Evolutionary conservation across 2,113 vertebrate genomes (phyloP).

Genomic region (Bos javanicus): DNA sequence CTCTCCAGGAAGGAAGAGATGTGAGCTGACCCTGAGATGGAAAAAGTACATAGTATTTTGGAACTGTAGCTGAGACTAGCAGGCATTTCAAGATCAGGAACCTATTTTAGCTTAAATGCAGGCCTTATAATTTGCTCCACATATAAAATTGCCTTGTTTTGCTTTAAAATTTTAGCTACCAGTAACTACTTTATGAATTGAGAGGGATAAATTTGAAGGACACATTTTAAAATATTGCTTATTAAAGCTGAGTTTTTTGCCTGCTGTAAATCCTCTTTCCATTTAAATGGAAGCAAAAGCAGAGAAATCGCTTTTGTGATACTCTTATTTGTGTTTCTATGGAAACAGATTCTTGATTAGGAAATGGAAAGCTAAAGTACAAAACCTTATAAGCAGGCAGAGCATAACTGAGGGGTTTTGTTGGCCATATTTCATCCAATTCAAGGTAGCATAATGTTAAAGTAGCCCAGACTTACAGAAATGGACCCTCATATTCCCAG

Average conservation of each 20-base stretch:
- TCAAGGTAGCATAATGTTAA: not conserved
- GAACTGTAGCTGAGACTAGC: not conserved
- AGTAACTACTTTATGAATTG: conserved; percentile 27
- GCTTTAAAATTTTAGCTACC: conserved; percentile 20
- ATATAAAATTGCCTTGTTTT: conserved; percentile 51
- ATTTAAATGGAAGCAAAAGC: conserved; percentile 60
- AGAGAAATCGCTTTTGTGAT: conserved; percentile 54
- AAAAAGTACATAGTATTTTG: not conserved
- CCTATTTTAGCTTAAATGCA: not conserved
- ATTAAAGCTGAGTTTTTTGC: conserved; percentile 22
- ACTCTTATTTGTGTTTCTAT: conserved; percentile 61
- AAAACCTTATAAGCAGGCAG: not conserved
- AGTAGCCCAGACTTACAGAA: not conserved
- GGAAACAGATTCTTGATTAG: conserved; percentile 70
- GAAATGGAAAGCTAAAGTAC: conserved; percentile 22
- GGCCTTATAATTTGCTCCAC: not conserved
- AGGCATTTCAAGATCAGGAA: not conserved
- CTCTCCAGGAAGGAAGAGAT: not conserved
- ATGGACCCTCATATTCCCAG: not conserved
- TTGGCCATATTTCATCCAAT: not conserved
- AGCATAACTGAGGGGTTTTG: not conserved
- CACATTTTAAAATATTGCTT: conserved; percentile 64
- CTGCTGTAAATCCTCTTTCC: conserved; percentile 62
- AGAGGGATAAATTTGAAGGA: conserved; percentile 50
- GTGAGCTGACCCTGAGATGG: fast-evolving